Base-by-base conservation (phyloP, 1,140 invertebrate genomes). In the Drosophila equinoxialis region DNA sequence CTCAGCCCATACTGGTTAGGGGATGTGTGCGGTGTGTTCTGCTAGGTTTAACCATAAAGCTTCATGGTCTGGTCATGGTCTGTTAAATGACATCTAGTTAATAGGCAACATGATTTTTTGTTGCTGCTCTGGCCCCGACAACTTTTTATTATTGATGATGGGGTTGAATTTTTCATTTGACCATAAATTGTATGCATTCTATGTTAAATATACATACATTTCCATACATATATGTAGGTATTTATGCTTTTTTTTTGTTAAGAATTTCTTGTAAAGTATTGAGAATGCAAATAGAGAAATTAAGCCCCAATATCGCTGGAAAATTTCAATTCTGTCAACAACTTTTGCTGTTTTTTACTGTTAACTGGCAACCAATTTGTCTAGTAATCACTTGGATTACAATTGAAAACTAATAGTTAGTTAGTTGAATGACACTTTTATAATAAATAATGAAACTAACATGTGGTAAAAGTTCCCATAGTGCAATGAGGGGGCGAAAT, bases 1-100 rank as follows among this genome's bases (percentile, higher is more conserved):
- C 10, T 63, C 41, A 30, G n/a, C 26, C 30, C 30, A 30, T 6
- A 14, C 10, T 20, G 45, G 45, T 14, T 23, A 51, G 45, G 45
- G 41, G 41, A 14, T 45, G 14, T n/a, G 30, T 30, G 30, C 30
- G n/a, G 42, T 10, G 45, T 11, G 11, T 5, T 1, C 11, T 39
- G 37, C 6, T 51, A 3, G 45, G 45, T 10, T 39, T 39, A 39
- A 11, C 37, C 37, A 13, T 39, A 39, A 39, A 23, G 45, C 45
- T 51, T 51, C 37, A 39, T 39, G 45, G 45, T 17, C 45, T 48
- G 45, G 45, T 48, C 45, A 48, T 48, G 45, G 45, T 51, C 45
- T 51, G 45, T 51, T 51, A 51, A 51, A 51, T 51, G 45, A 51
- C 45, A 51, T 51, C 45, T 51, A 51, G 45, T 51, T 51, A 51